Evolutionary conservation across 2,113 vertebrate genomes (phyloP).

Genomic region (Eptesicus fuscus): DNA sequence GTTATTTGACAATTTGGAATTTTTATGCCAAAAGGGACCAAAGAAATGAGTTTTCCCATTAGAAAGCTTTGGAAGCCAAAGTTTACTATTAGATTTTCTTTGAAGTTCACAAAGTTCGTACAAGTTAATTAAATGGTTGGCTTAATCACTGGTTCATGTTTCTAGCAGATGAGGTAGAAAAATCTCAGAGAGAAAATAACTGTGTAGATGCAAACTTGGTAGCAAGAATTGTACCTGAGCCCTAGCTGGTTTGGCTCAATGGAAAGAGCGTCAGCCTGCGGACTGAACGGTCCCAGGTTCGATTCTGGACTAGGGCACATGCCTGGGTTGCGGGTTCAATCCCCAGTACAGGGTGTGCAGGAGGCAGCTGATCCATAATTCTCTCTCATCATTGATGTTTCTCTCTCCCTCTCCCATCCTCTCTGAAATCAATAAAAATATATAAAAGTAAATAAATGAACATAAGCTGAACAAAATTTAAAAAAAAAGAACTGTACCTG

Average conservation of each 20-base stretch:
- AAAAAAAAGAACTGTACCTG: neutral
- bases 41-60: conserved; percentile 33
- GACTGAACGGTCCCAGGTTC: too few species aligned
- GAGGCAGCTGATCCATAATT: too few species aligned
- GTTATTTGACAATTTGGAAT: neutral
- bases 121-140: conserved; percentile 21
- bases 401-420: too few species aligned
- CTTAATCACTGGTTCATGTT: conserved; percentile 6
- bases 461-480: too few species aligned
- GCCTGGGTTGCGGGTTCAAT: too few species aligned
- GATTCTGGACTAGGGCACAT: too few species aligned
- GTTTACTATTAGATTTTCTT: conserved; percentile 11
- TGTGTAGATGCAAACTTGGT: neutral
- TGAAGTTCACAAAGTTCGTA: neutral
- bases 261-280: too few species aligned
- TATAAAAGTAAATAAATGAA: too few species aligned
- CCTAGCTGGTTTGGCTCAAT: too few species aligned
- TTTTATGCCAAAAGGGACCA: neutral
- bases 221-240: neutral
- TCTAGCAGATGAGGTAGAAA: neutral
- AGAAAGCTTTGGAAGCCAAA: conserved; percentile 2
- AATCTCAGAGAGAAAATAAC: neutral
- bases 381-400: too few species aligned
- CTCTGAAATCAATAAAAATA: too few species aligned
- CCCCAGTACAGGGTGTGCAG: too few species aligned